Evolutionary conservation across 2,113 vertebrate species (phyloP).

Genomic region (Phalacrocorax brasilianus): DNA sequence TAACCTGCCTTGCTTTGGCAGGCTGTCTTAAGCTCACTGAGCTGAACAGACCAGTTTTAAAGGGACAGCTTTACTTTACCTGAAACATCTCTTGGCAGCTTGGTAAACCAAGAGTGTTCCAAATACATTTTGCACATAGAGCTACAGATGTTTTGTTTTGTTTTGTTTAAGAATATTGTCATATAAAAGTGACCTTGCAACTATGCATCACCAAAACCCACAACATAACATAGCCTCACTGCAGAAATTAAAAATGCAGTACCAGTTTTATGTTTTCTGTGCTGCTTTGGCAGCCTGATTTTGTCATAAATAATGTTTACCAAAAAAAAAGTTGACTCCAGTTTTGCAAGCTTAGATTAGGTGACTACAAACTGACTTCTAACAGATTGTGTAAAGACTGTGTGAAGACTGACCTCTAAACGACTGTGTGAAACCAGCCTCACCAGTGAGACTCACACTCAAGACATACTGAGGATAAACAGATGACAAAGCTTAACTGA

Average conservation of each 20-base stretch:
- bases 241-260: conserved; percentile 17
- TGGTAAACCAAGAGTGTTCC: not conserved
- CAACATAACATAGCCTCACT: not conserved
- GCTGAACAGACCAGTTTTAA: not conserved
- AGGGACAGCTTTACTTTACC: not conserved
- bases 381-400: not conserved
- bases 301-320: not conserved
- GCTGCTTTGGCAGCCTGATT: conserved; percentile 17
- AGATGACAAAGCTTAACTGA: not conserved
- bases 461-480: not conserved
- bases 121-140: conserved; percentile 1
- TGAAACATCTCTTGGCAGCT: not conserved
- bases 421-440: not conserved
- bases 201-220: not conserved
- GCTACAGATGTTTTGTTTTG: not conserved
- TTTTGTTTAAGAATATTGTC: conserved; percentile 13
- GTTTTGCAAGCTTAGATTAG: not conserved
- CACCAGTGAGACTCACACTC: not conserved
- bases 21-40: not conserved
- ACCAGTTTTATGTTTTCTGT: conserved; percentile 7
- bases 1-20: not conserved
- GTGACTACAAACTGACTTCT: not conserved
- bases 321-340: not conserved
- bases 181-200: conserved; percentile 24
- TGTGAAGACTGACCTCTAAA: not conserved